Evolutionary conservation across 2,797 vertebrate genomes (phyloP).

Genomic region (Cynopterus sphinx): DNA sequence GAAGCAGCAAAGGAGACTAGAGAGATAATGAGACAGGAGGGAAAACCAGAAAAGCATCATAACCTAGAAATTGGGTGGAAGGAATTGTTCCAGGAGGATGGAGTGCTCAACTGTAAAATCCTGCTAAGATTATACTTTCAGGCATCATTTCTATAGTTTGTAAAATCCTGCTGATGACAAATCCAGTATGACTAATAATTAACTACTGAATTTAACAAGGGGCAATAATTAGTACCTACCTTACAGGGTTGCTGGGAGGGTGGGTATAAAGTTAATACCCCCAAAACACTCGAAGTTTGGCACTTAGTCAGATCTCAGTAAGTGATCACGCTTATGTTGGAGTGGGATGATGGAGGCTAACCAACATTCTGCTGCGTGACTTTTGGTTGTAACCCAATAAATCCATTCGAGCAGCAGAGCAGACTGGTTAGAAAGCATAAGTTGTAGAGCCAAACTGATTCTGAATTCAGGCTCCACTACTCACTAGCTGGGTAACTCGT

Average conservation of each 20-base stretch:
- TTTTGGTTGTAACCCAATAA: background rate
- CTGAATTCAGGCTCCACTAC: background rate
- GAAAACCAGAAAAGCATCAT: background rate
- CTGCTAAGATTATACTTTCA: background rate
- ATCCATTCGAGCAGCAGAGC: background rate
- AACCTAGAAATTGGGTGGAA: background rate
- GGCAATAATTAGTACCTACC: background rate
- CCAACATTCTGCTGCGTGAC: background rate
- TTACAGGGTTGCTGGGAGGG: background rate
- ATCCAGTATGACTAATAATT: background rate
- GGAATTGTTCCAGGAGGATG: background rate
- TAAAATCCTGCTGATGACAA: slow-evolving; percentile 2
- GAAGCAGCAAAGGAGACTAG: background rate
- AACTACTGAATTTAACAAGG: background rate
- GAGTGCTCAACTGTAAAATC: background rate
- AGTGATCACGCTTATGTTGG: background rate
- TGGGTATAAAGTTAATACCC: background rate
- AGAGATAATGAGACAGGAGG: background rate
- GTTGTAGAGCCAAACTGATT: background rate
- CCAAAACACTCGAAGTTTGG: background rate
- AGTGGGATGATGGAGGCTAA: background rate
- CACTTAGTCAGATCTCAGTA: background rate
- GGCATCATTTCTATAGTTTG: too few species aligned
- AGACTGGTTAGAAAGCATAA: background rate
- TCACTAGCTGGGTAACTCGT: background rate